These are phyloP conservation scores for Drosophila kikkawai DNA, from an alignment of 1,140 invertebrate species.

Conservation along the genomic window DNA sequence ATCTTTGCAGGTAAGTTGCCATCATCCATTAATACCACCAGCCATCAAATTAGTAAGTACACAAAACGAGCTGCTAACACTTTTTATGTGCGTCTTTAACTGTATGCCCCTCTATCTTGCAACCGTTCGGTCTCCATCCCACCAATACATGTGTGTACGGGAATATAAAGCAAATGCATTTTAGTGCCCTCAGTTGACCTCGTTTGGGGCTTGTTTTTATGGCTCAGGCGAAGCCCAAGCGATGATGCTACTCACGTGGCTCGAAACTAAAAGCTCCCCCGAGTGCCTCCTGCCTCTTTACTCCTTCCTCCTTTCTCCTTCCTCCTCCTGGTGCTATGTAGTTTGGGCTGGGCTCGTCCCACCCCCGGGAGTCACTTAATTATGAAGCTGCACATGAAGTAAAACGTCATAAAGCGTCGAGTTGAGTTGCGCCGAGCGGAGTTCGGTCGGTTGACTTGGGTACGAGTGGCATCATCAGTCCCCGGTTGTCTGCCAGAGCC, in stretches of 20 bases:
- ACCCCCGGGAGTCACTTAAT: conserved; percentile 71
- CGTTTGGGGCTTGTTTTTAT: conserved; percentile 79
- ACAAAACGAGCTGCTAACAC: conserved; percentile 80
- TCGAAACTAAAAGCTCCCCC: conserved; percentile 80
- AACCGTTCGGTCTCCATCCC: neutral
- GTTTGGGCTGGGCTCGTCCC: neutral
- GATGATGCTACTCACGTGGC: conserved; percentile 81
- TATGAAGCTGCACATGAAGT: conserved; percentile 82
- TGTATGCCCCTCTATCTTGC: conserved; percentile 45
- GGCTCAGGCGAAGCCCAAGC: conserved; percentile 59
- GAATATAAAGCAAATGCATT: conserved; percentile 67
- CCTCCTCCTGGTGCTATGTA: conserved; percentile 33
- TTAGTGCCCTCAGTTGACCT: conserved; percentile 80
- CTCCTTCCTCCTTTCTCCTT: no score
- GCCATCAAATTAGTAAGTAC: conserved; percentile 82
- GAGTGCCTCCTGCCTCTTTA: conserved; percentile 27
- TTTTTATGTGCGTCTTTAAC: conserved; percentile 78
- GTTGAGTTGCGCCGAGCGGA: conserved; percentile 51
- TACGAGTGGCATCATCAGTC: conserved; percentile 61
- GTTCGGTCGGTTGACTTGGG: conserved; percentile 52
- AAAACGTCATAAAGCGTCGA: conserved; percentile 82
- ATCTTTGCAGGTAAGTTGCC: conserved; percentile 79
- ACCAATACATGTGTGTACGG: conserved; percentile 6
- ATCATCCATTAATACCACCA: conserved; percentile 82
- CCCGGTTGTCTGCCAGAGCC: conserved; percentile 46